A percentile compares a stretch with the other conserved stretches of the same genome.
These are phyloP conservation scores for Castor canadensis DNA, from an alignment of 2,113 vertebrate species.

Conservation along the genomic window DNA sequence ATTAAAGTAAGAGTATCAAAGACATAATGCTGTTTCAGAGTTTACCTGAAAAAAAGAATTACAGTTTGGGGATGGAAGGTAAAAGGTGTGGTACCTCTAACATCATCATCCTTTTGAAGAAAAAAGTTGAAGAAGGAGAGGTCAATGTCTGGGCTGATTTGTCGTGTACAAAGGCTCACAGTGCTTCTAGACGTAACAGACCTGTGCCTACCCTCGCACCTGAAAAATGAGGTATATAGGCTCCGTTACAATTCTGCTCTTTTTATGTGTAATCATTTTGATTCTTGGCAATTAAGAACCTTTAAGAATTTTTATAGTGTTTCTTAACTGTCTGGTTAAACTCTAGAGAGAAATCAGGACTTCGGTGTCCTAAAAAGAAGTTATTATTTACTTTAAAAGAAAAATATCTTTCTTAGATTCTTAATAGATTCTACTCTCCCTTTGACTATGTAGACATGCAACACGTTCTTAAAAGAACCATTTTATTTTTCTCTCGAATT, in stretches of 20 bases:
- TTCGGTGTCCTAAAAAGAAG: neutral
- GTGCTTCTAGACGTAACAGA: neutral
- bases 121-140: neutral
- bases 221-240: neutral
- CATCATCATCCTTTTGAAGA: neutral
- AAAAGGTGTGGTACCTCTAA: neutral
- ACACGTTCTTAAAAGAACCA: neutral
- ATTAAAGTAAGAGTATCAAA: neutral
- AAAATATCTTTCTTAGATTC: slow-evolving; percentile 28
- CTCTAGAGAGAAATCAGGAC: neutral
- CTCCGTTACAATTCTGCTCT: neutral
- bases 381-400: neutral
- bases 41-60: neutral
- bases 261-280: neutral
- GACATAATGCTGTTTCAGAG: neutral
- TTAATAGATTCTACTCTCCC: neutral
- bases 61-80: neutral
- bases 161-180: neutral
- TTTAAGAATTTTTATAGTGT: neutral
- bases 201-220: neutral
- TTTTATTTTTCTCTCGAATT: slow-evolving; percentile 14
- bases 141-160: neutral
- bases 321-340: neutral
- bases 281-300: neutral
- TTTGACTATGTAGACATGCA: neutral